phyloP scores from a whole-genome alignment of 2,797 vertebrate genomes.

The Malurus splendens region DNA sequence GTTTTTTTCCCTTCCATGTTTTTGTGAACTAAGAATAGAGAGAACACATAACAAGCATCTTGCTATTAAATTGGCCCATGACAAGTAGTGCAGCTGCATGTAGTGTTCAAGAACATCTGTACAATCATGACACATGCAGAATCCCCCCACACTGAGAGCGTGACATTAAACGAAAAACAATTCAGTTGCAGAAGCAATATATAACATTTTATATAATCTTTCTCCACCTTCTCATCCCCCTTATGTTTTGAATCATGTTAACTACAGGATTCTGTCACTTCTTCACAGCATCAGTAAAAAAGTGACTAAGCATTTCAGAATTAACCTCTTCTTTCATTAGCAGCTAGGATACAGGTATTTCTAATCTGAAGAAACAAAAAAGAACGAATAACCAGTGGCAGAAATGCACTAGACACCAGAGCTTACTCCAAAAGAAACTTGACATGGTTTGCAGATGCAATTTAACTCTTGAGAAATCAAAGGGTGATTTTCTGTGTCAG shows the following conservation, averaged over 20 bases:
- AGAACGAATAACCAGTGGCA: not conserved
- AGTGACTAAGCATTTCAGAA: conserved; percentile 1
- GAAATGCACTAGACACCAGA: not conserved
- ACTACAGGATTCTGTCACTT: not conserved
- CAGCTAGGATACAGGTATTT: not conserved
- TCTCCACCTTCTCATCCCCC: not conserved
- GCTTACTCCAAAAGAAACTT: not conserved
- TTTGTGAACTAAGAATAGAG: conserved; percentile 7
- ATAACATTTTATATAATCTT: conserved; percentile 1
- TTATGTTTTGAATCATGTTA: not conserved
- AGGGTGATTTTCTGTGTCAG: not conserved
- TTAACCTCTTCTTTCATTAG: not conserved
- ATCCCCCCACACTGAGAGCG: not conserved
- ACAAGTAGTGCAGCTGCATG: conserved; percentile 26
- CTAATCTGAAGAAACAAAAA: not conserved
- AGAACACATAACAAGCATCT: not conserved
- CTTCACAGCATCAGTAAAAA: not conserved
- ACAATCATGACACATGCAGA: conserved; percentile 11
- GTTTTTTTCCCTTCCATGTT: not conserved
- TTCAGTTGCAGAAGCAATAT: not conserved
- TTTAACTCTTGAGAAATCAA: conserved; percentile 40
- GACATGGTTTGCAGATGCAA: not conserved
- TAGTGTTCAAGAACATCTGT: conserved; percentile 27
- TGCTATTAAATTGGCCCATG: conserved; percentile 3
- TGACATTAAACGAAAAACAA: conserved; percentile 7